Base-by-base conservation (phyloP, 2,113 vertebrate species). In the Chascanopsetta lugubris region DNA sequence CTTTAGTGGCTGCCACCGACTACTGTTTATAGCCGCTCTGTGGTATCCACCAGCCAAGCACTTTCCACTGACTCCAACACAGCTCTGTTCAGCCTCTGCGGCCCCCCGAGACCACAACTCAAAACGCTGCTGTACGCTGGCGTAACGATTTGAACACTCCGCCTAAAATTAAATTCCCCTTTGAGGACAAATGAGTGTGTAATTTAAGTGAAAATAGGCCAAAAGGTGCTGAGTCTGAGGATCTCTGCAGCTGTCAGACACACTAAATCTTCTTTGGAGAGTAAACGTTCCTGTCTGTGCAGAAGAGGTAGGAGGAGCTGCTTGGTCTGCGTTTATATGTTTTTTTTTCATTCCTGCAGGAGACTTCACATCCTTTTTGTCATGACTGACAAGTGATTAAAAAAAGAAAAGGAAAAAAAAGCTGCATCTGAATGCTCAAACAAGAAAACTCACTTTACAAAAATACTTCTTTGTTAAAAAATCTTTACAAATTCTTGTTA, bases 1-100 rank as follows among this genome's bases (percentile, higher is more conserved):
- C 84, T 81, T 84, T 65, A 71, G 69, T 32, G 77, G 72, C 53
- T 36, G 25, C 38, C 80, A 61, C 64, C 25, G 63, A 65, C 46
- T 22, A 38, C 80, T 70, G 86, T 90, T 90, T 91, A 87, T 87
- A 89, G 89, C 86, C 15, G 21, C 77, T 68, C 56, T 83, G 84
- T 66, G 87, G 86, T 91, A 90, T 87, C 75, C 81, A 82, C 76
- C 45, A 82, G 71, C 68, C 65, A 18, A 72, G 75, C 82, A 82
- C 64, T 81, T 89, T 87, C 82, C 83, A 79, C 63, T 62, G 64
- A 74, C 54, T 75, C 66, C 57, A 36, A 30, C 50, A 32, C 61
- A 67, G 65, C 48, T 15, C 56, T 25, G 50, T 4, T 27, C 36
- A 69, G 69, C 49, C 70, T 61, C 6, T 50, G 51, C 18, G 29